Evolutionary conservation across 2,797 vertebrate species (phyloP).

Genomic region (Lophius americanus): DNA sequence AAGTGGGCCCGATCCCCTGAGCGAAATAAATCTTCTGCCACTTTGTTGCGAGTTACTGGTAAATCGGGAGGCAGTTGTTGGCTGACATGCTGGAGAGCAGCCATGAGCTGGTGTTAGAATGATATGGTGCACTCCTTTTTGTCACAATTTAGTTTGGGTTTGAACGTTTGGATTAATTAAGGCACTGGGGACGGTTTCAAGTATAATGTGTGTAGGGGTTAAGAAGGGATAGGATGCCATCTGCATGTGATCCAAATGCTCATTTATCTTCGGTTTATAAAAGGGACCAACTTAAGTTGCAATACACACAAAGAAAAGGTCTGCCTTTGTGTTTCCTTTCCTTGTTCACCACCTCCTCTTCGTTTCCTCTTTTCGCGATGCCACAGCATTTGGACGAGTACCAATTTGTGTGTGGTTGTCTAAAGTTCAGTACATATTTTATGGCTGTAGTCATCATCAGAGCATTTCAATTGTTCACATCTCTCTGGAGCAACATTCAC

Average conservation of each 20-base stretch:
- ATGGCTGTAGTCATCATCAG: constrained; percentile 1
- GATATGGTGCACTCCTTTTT: constrained; percentile 84
- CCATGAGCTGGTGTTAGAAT: constrained; percentile 81
- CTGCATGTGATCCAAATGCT: constrained; percentile 43
- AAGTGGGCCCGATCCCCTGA: constrained; percentile 58
- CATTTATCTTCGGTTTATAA: constrained; percentile 33
- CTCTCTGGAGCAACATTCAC: constrained; percentile 7
- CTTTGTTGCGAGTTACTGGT: constrained; percentile 42
- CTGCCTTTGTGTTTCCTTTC: constrained; percentile 42
- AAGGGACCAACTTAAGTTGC: constrained; percentile 30
- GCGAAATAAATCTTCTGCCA: constrained; percentile 40
- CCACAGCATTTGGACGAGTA: constrained; percentile 34
- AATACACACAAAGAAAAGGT: constrained; percentile 48
- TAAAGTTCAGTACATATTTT: background rate
- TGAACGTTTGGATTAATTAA: constrained; percentile 46
- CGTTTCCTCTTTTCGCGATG: constrained; percentile 31
- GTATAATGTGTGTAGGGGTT: constrained; percentile 38
- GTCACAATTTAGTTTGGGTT: constrained; percentile 11
- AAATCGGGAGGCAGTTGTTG: constrained; percentile 50
- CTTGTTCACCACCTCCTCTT: constrained; percentile 42
- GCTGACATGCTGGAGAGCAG: constrained; percentile 80
- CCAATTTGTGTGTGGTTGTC: constrained; percentile 22
- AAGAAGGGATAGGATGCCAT: constrained; percentile 34
- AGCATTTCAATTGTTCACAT: constrained; percentile 2
- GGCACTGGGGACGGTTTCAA: constrained; percentile 38